phyloP scores from a whole-genome alignment of 2,888 invertebrate genomes.

The Nomada fabriciana region DNA sequence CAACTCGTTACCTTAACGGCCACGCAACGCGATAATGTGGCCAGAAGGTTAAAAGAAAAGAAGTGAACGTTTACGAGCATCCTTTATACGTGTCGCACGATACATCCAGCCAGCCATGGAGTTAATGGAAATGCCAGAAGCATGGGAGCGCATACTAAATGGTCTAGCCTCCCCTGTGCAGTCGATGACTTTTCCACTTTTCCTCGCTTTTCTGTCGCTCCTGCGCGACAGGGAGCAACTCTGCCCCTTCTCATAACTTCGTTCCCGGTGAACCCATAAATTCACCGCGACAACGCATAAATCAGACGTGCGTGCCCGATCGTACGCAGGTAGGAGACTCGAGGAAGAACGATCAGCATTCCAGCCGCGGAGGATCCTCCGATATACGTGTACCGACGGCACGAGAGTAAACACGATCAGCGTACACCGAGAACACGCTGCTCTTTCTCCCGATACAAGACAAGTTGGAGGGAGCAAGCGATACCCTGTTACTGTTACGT shows the following conservation, averaged over 20 bases:
- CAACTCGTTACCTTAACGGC: constrained; percentile 27
- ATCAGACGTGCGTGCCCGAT: constrained; percentile 69
- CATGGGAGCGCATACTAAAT: constrained; percentile 58
- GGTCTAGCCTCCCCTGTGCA: constrained; percentile 27
- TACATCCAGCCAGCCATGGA: constrained; percentile 35
- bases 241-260: constrained; percentile 60
- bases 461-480: constrained; percentile 6
- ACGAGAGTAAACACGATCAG: constrained; percentile 58
- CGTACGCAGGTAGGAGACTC: constrained; percentile 38
- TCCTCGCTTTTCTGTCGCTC: constrained; percentile 43
- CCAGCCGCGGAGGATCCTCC: constrained; percentile 58
- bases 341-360: constrained; percentile 64
- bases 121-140: constrained; percentile 60
- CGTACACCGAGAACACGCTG: constrained; percentile 27
- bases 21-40: constrained; percentile 33
- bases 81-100: constrained; percentile 46
- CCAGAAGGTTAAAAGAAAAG: constrained; percentile 2
- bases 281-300: constrained; percentile 69
- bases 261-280: constrained; percentile 67
- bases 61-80: constrained; percentile 36
- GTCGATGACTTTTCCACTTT: constrained; percentile 60
- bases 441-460: constrained; percentile 29
- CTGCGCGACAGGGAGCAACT: not conserved
- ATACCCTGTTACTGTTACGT: not conserved
- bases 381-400: constrained; percentile 36